Evolutionary conservation across 2,888 invertebrate species (phyloP).

Genomic region (Pterobdella sp.): DNA sequence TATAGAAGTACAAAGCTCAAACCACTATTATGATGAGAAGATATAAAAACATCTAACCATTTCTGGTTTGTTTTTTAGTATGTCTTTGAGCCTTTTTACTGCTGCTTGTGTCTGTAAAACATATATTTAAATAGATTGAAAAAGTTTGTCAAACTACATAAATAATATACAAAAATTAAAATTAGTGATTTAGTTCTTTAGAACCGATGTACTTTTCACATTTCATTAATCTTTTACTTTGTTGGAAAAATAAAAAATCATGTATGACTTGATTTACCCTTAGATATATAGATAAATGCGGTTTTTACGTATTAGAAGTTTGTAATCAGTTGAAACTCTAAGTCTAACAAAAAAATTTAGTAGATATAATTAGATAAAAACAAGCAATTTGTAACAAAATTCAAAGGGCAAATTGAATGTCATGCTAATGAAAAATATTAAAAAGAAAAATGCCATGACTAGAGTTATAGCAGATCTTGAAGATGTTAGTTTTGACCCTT

Average conservation of each 20-base stretch:
- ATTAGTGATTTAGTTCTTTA: neutral
- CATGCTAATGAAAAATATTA: neutral
- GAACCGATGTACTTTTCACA: neutral
- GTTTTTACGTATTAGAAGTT: too few species aligned
- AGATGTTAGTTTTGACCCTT: conserved; percentile 12
- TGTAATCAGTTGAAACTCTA: too few species aligned
- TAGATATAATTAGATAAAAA: neutral
- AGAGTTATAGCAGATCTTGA: conserved; percentile 24
- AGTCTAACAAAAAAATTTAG: too few species aligned
- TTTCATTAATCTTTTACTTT: neutral
- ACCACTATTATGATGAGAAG: too few species aligned
- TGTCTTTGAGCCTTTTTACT: conserved; percentile 71
- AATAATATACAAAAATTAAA: neutral
- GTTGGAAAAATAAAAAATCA: neutral
- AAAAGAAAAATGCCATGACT: conserved; percentile 3
- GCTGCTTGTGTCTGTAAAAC: conserved; percentile 65
- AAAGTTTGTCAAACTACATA: neutral
- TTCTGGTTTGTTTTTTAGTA: conserved; percentile 68
- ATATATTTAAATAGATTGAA: conserved; percentile 18
- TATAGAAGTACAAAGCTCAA: too few species aligned
- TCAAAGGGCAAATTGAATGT: neutral
- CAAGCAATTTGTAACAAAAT: neutral
- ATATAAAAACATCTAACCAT: conserved; percentile 55
- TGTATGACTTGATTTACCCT: too few species aligned
- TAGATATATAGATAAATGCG: too few species aligned